Conservation (phyloP, 2,113 vertebrate species). For the Pan paniscus region DNA sequence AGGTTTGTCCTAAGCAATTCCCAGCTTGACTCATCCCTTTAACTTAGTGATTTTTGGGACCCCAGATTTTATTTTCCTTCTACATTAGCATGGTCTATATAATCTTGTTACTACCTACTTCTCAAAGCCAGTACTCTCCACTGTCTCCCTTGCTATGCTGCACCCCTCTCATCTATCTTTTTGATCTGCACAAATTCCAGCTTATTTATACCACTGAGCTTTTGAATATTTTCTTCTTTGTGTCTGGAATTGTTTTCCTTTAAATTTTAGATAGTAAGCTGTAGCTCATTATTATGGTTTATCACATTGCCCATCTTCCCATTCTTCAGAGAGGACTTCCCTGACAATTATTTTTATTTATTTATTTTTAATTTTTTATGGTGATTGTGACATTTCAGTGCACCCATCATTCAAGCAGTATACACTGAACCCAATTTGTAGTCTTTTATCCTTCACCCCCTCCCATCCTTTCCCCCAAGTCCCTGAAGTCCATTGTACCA, state of each 20-base stretch:
- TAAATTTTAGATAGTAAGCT: not conserved
- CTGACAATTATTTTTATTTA: not conserved
- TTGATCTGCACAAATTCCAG: not conserved
- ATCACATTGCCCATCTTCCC: not conserved
- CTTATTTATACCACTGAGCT: not conserved
- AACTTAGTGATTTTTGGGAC: no score
- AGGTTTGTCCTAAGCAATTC: no score
- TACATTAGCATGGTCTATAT: accelerated
- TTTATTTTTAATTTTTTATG: no score
- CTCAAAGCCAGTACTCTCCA: not conserved
- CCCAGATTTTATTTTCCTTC: no score
- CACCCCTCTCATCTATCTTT: not conserved
- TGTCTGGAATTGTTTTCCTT: not conserved
- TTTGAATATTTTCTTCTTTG: not conserved
- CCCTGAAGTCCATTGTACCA: no score
- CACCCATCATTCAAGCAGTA: no score
- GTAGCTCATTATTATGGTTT: not conserved
- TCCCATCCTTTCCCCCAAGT: no score
- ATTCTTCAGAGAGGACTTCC: no score
- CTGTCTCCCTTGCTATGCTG: not conserved
- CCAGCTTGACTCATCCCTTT: no score
- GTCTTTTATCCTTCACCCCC: no score
- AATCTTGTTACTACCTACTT: not conserved
- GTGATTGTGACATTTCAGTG: no score
- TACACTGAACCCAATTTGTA: no score